Base-by-base conservation (phyloP, 2,797 vertebrate species). In the Loriculus beryllinus region DNA sequence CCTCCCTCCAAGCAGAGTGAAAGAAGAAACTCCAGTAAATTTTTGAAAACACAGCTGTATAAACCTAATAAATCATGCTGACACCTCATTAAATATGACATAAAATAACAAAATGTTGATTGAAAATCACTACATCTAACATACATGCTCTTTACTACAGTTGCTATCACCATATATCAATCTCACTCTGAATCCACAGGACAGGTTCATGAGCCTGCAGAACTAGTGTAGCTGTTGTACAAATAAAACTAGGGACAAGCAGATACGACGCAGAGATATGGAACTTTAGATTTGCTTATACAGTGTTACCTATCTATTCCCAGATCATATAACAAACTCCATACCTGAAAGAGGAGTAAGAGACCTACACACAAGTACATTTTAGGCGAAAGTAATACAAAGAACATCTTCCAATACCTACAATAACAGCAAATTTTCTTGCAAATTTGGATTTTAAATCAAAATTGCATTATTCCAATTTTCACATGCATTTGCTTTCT, bases 21-120 rank as follows among this genome's bases (percentile, higher is more conserved):
- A 88, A 82, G 78, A 85, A 85, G 62, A 81, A 93, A 91, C 39
- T 74, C 35, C 25, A 71, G 37, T 45, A 94, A 80, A 77, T 54
- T 85, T 87, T 47, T 81, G 52, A 92, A 90, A 93, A 86, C 79
- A 65, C 82, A 92, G 88, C 89, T 93, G 89, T 70, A 86, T 51
- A 94, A 96, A 90, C 83, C 82, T 72, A 92, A 93, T 84, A 95
- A 96, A 93, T 93, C 89, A 94, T 4, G 4, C 47, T 83, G 93
- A 88, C 85, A 95, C 40, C 23, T 95, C 85, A 96, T 96, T 94
- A 96, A 91, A 88, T 79, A 94, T 7, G 26, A 88, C 39, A 80
- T 62, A 85, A 83, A 93, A 57, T 63, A 91, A 78, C 65, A 86
- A 81, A 86, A 86, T 15, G 1, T 43, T 87, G 82, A 93, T 54